Conservation (phyloP, 2,888 invertebrate species). For the Brenthis ino region DNA sequence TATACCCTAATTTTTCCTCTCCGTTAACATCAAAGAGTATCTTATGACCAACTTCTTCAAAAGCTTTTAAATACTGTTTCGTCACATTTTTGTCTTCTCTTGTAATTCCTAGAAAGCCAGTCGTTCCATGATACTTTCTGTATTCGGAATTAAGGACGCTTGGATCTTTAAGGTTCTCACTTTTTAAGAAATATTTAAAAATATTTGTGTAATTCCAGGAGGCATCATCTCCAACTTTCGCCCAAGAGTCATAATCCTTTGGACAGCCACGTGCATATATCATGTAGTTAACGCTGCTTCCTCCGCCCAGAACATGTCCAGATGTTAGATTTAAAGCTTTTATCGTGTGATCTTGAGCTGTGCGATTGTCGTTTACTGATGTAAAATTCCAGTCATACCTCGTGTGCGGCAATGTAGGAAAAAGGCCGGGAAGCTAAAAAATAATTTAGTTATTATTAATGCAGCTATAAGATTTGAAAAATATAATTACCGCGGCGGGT, state of each 20-base stretch:
- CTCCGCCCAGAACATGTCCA: slow-evolving; percentile 11
- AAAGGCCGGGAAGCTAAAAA: slow-evolving; percentile 10
- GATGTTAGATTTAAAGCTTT: neutral
- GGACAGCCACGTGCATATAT: slow-evolving; percentile 45
- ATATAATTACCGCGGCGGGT: neutral
- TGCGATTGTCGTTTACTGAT: neutral
- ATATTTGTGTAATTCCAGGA: slow-evolving; percentile 44
- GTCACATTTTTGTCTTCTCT: slow-evolving; percentile 38
- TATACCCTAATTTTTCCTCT: slow-evolving; percentile 50
- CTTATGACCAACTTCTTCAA: slow-evolving; percentile 51
- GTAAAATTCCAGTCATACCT: slow-evolving; percentile 16
- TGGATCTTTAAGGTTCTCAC: slow-evolving; percentile 36
- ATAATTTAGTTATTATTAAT: no score
- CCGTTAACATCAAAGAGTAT: slow-evolving; percentile 52
- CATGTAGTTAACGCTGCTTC: slow-evolving; percentile 40
- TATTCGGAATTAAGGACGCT: slow-evolving; percentile 38
- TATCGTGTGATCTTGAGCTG: neutral
- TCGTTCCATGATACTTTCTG: slow-evolving; percentile 42
- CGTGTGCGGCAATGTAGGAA: neutral
- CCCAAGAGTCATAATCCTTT: slow-evolving; percentile 46
- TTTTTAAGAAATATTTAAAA: slow-evolving; percentile 35
- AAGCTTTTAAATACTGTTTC: slow-evolving; percentile 46
- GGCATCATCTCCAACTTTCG: slow-evolving; percentile 37
- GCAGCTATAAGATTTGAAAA: neutral
- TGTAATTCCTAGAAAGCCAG: slow-evolving; percentile 44